Evolutionary conservation across 2,888 invertebrate species (phyloP).

Genomic region (Melieria omissa): DNA sequence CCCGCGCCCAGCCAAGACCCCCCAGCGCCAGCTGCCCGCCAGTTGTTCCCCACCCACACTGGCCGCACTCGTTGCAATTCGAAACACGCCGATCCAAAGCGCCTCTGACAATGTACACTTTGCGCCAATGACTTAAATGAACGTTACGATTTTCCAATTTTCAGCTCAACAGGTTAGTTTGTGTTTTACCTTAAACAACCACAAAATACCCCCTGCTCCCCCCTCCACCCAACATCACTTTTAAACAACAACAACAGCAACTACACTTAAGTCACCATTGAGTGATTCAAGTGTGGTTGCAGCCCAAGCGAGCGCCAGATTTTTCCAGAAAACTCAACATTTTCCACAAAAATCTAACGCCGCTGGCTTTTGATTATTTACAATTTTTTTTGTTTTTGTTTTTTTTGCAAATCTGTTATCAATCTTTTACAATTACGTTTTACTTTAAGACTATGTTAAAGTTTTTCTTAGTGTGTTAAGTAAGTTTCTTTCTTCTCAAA

Average conservation of each 20-base stretch:
- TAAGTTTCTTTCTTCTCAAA: constrained; percentile 1
- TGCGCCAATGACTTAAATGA: constrained; percentile 25
- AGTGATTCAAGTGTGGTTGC: no score
- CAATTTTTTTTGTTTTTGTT: constrained; percentile 33
- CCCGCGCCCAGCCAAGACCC: constrained; percentile 22
- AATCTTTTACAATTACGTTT: neutral
- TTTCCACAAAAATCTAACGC: neutral
- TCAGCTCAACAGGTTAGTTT: constrained; percentile 66
- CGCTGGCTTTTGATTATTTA: constrained; percentile 16
- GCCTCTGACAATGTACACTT: neutral
- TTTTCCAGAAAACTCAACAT: neutral
- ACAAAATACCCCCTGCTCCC: neutral
- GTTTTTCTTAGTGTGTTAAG: neutral
- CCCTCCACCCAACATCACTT: no score
- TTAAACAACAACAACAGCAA: no score
- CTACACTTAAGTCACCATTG: no score
- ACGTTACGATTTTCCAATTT: constrained; percentile 45
- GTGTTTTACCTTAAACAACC: constrained; percentile 9
- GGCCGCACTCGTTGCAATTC: no score
- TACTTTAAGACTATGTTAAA: constrained; percentile 20
- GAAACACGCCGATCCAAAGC: constrained; percentile 3
- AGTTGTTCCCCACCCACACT: no score
- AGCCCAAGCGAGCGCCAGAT: no score
- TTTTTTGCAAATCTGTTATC: constrained; percentile 7
- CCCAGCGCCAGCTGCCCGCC: neutral